Evolutionary conservation across 2,888 invertebrate genomes (phyloP).

Genomic region (Ditula angustiorana): DNA sequence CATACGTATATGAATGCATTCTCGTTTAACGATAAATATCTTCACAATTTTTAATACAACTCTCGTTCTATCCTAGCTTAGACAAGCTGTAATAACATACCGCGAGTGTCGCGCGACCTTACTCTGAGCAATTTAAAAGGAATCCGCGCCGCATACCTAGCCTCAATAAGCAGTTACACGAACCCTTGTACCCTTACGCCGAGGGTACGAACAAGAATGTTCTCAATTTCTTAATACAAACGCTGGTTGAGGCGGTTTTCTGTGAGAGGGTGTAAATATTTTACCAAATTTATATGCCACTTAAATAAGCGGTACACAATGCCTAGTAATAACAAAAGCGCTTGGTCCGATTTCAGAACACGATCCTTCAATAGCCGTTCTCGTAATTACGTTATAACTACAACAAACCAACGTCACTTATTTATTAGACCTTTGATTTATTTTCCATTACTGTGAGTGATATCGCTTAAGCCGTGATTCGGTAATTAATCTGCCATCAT

Average conservation of each 20-base stretch:
- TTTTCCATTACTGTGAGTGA: neutral
- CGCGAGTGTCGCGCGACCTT: conserved; percentile 20
- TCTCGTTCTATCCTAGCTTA: neutral
- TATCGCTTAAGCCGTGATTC: neutral
- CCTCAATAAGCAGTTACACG: conserved; percentile 34
- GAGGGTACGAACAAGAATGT: conserved; percentile 16
- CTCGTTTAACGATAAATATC: too few relatives aligned
- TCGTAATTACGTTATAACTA: conserved; percentile 11
- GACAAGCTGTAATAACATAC: conserved; percentile 5
- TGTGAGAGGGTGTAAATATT: neutral
- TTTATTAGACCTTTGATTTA: conserved; percentile 13
- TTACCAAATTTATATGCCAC: neutral
- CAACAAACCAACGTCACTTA: neutral
- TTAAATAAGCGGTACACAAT: neutral
- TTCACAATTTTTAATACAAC: too few relatives aligned
- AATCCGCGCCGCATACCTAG: conserved; percentile 25
- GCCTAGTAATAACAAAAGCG: neutral
- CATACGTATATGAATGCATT: too few relatives aligned
- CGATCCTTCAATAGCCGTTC: conserved; percentile 16
- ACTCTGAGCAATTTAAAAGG: conserved; percentile 27
- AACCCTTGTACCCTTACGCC: conserved; percentile 25
- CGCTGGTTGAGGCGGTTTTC: neutral
- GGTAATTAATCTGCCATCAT: neutral
- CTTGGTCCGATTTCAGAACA: conserved; percentile 12
- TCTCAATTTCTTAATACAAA: conserved; percentile 15